phyloP scores from a whole-genome alignment of 2,888 invertebrate species.

The Frankliniella fusca region DNA sequence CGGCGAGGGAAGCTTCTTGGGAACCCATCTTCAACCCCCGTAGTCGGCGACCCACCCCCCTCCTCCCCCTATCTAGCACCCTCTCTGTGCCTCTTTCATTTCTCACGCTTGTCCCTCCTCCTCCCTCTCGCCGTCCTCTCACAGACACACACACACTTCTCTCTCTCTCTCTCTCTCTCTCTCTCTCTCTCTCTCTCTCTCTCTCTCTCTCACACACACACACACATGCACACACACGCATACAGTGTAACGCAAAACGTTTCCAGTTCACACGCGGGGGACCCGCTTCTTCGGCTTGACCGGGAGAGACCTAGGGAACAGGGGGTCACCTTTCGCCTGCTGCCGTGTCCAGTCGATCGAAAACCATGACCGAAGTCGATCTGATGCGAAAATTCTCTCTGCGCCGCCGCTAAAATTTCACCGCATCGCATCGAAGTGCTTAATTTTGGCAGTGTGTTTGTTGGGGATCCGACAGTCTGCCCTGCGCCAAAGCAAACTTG shows the following conservation, averaged over 20 bases:
- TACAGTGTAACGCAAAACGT: background rate
- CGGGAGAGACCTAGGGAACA: too few relatives aligned
- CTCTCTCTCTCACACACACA: constrained; percentile 1
- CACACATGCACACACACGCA: background rate
- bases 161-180: too few relatives aligned
- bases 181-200: background rate
- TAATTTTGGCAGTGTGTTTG: too few relatives aligned
- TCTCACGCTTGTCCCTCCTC: background rate
- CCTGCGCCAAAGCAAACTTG: too few relatives aligned
- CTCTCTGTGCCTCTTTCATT: background rate
- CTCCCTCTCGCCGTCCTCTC: background rate
- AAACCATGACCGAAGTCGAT: too few relatives aligned
- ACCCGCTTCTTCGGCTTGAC: too few relatives aligned
- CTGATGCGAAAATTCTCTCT: too few relatives aligned
- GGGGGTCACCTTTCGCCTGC: too few relatives aligned
- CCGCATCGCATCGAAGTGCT: too few relatives aligned
- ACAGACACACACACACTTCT: background rate
- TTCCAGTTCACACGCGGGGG: background rate
- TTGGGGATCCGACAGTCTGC: too few relatives aligned
- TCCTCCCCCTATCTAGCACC: background rate
- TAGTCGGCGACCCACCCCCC: background rate
- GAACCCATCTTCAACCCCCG: background rate
- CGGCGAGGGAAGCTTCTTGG: background rate
- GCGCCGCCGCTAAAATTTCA: too few relatives aligned
- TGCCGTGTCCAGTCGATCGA: too few relatives aligned